These are phyloP conservation scores for Apogon hyalosoma DNA, from an alignment of 2,797 vertebrate genomes.

Conservation along the genomic window DNA sequence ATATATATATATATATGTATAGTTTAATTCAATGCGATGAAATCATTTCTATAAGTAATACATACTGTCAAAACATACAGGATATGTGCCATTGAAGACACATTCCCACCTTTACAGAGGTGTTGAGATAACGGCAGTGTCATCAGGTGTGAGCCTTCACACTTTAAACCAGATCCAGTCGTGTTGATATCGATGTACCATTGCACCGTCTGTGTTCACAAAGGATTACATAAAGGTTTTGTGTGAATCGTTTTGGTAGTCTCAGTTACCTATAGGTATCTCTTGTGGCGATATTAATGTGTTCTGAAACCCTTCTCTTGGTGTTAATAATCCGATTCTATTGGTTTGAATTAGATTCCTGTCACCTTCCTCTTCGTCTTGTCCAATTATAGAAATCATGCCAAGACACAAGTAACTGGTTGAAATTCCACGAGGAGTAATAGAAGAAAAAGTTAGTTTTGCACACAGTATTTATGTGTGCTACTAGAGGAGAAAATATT, in stretches of 20 bases:
- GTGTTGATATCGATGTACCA: neutral
- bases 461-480: neutral
- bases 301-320: conserved; percentile 26
- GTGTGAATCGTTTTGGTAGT: conserved; percentile 8
- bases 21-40: no score
- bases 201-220: conserved; percentile 1
- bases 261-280: neutral
- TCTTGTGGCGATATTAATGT: conserved; percentile 14
- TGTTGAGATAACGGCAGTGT: conserved; percentile 5
- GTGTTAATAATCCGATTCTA: conserved; percentile 48
- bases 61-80: no score
- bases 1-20: no score
- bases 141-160: neutral
- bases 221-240: neutral
- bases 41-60: no score
- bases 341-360: conserved; percentile 55
- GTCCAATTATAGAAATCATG: conserved; percentile 34
- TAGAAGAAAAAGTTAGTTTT: conserved; percentile 4
- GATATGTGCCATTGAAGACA: neutral
- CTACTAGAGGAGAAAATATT: no score
- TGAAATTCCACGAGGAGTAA: conserved; percentile 9
- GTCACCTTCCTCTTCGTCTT: conserved; percentile 29
- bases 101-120: neutral
- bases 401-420: conserved; percentile 11
- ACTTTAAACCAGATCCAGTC: conserved; percentile 1